A percentile compares a stretch with the other conserved stretches of the same genome.
Evolutionary conservation across 2,797 vertebrate genomes (phyloP).

Genomic region (Podarcis lilfordi): DNA sequence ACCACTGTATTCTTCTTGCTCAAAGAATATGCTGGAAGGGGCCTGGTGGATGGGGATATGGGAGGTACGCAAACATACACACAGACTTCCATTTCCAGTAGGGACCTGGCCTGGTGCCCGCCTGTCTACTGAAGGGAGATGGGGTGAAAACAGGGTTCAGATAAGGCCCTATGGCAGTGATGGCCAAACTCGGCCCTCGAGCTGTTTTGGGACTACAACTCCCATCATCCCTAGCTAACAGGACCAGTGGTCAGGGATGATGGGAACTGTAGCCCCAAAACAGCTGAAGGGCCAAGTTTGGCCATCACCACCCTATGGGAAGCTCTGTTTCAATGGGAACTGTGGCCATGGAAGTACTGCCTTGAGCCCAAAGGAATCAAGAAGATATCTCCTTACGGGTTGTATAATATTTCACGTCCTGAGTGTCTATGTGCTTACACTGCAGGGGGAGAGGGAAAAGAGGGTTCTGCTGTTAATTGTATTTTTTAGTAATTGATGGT

Average conservation of each 20-base stretch:
- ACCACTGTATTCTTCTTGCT: too few species aligned
- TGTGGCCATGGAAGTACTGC: background rate
- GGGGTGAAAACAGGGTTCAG: background rate
- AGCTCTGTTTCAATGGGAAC: background rate
- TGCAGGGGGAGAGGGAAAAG: background rate
- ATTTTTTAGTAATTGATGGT: too few species aligned
- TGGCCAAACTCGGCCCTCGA: too few species aligned
- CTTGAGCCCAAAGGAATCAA: background rate
- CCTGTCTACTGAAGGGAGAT: too few species aligned
- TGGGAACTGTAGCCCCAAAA: too few species aligned
- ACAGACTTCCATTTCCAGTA: background rate
- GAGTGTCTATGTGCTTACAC: background rate
- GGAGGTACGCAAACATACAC: background rate
- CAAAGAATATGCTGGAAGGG: background rate
- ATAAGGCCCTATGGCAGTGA: background rate
- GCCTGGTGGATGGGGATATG: background rate
- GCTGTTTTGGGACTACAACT: too few species aligned
- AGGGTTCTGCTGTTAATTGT: background rate
- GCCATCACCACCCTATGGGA: background rate
- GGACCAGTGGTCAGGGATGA: too few species aligned
- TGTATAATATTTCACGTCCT: background rate
- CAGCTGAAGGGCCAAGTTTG: too few species aligned
- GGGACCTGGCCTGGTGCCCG: background rate
- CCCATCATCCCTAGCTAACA: too few species aligned
- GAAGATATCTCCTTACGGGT: background rate